Base-by-base conservation (phyloP, 2,797 vertebrate genomes). In the Sphenopsis melanotis region DNA sequence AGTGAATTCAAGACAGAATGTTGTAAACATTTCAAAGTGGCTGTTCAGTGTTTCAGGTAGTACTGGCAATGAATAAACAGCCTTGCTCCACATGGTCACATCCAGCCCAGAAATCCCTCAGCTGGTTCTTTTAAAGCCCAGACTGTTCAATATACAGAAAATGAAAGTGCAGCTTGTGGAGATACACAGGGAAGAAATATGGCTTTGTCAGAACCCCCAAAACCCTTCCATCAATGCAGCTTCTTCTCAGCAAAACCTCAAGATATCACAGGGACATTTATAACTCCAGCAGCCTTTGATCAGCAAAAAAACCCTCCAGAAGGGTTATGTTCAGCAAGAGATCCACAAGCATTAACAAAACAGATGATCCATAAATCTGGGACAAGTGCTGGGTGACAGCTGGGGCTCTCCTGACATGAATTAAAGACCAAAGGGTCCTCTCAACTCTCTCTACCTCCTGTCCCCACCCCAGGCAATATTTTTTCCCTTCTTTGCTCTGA, bases 221-320 rank as follows among this genome's bases (percentile, higher is more conserved):
- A 94, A 85, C 70, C 36, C 42, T 52, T 52, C 64, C 59, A 81
- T 91, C 90, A 71, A 1, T 59, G 72, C 63, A 49, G 65, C 69
- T 87, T 94, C 88, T 87, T 83, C 87, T 72, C 53, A 82, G 88
- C 91, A 87, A 97, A 95, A 94, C 92, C 88, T 85, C 93, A 84
- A 19, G 81, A 42, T 74, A 72, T 87, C 86, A 29, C 36, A n/a
- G 77, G 63, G 87, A 71, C 69, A 55, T 95, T 96, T 91, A 75
- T 60, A 95, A 94, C 53, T 74, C 19, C 1, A 41, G 61, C 44
- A 78, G 83, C 26, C 80, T 95, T 92, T 89, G 93, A 94, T 77
- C 68, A 69, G 65, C 59, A 21, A 2, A 12, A 41, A 64, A 87
- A 68, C 88, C 87, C 68, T 63, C 68, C 83, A 63, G 79, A 60